Evolutionary conservation across 2,113 vertebrate genomes (phyloP).

Genomic region (Aramus guarauna): DNA sequence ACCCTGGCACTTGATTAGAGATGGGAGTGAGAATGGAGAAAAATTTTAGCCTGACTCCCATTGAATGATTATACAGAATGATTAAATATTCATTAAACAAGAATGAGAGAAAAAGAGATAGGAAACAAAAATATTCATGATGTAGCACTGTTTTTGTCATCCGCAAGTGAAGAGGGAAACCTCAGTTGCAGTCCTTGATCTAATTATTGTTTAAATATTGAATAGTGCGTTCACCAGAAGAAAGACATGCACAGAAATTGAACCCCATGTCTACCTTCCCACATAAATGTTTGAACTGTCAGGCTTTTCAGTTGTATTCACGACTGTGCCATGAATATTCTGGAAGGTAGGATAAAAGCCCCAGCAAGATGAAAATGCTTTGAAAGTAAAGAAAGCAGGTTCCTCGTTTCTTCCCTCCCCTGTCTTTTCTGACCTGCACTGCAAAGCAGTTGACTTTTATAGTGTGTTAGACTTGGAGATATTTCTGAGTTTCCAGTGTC

Average conservation of each 20-base stretch:
- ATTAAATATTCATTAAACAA: slow-evolving; percentile 6
- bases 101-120: background rate
- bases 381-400: background rate
- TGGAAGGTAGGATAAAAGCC: background rate
- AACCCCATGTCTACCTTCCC: background rate
- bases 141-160: background rate
- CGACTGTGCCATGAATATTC: background rate
- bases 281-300: background rate
- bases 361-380: background rate
- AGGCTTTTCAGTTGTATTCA: background rate
- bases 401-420: background rate
- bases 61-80: background rate
- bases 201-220: slow-evolving; percentile 38
- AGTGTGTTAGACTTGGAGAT: background rate
- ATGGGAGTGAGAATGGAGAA: background rate
- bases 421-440: background rate
- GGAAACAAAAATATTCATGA: background rate
- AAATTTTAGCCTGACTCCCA: background rate
- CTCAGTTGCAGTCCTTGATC: background rate
- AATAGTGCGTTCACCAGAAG: background rate
- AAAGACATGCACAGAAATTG: background rate
- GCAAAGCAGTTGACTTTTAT: background rate
- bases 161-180: background rate
- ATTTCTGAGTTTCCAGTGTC: background rate
- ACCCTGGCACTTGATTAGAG: background rate